A percentile compares a stretch with the other conserved stretches of the same genome.
phyloP scores from a whole-genome alignment of 2,888 invertebrate genomes.

The Crossocerus cetratus region DNA sequence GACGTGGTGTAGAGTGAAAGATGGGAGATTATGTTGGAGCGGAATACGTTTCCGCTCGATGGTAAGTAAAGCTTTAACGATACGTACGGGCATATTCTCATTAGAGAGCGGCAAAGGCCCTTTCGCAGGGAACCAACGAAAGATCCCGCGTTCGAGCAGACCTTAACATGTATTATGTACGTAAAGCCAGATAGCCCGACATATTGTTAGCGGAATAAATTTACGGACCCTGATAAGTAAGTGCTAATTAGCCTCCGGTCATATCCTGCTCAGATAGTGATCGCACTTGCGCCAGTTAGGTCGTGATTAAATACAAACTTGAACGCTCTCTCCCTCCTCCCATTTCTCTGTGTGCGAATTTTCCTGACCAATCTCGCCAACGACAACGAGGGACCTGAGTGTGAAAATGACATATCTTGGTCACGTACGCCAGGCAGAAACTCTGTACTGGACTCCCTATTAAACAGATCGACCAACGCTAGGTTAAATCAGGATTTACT shows the following conservation, averaged over 20 bases:
- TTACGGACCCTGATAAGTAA: conserved; percentile 46
- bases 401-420: conserved; percentile 46
- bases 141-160: neutral
- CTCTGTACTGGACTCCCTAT: no score
- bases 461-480: no score
- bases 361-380: conserved; percentile 35
- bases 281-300: conserved; percentile 33
- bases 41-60: neutral
- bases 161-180: conserved; percentile 12
- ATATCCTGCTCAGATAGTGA: conserved; percentile 42
- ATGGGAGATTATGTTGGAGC: neutral
- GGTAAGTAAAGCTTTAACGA: neutral
- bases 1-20: neutral
- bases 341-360: conserved; percentile 8
- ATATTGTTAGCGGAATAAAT: conserved; percentile 36
- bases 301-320: conserved; percentile 38
- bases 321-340: no score
- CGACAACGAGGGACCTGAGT: conserved; percentile 28
- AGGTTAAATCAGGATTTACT: no score
- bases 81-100: neutral
- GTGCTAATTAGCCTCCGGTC: conserved; percentile 51
- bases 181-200: conserved; percentile 2
- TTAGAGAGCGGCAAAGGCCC: conserved; percentile 14
- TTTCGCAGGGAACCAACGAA: conserved; percentile 1
- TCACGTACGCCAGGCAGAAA: no score